phyloP scores from a whole-genome alignment of 2,888 invertebrate genomes.

The Torymus texanus region DNA sequence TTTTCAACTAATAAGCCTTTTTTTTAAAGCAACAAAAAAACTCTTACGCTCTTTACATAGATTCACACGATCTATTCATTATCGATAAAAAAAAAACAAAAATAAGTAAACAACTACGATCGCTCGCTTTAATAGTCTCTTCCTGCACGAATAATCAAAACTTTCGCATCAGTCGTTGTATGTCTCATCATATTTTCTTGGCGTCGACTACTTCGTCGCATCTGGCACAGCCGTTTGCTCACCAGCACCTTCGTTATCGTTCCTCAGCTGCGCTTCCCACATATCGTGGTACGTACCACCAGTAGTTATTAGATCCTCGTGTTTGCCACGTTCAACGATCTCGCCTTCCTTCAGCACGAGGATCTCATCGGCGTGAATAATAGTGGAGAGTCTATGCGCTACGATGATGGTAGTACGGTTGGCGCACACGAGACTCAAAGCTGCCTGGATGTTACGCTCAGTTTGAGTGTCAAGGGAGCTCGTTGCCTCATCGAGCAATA shows the following conservation, averaged over 20 bases:
- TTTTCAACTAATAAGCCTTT: too few species aligned
- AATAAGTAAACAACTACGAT: too few species aligned
- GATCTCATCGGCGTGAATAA: slow-evolving; percentile 96
- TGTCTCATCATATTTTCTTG: too few species aligned
- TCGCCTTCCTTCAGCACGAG: slow-evolving; percentile 93
- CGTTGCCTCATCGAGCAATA: slow-evolving; percentile 95
- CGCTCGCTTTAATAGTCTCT: too few species aligned
- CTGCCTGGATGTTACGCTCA: slow-evolving; percentile 83
- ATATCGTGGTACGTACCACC: slow-evolving; percentile 90
- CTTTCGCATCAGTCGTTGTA: too few species aligned
- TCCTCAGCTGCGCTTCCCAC: slow-evolving; percentile 93
- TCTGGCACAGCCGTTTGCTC: background rate
- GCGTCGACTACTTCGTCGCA: too few species aligned
- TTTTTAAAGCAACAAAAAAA: too few species aligned
- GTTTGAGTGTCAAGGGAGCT: slow-evolving; percentile 97
- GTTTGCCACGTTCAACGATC: slow-evolving; percentile 93
- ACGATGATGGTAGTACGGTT: slow-evolving; percentile 95
- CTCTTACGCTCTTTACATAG: too few species aligned
- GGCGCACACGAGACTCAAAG: slow-evolving; percentile 85
- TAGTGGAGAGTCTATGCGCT: slow-evolving; percentile 95
- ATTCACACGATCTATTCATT: too few species aligned
- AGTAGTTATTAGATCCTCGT: slow-evolving; percentile 72
- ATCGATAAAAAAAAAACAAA: too few species aligned
- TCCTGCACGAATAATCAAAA: too few species aligned
- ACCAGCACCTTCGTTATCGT: slow-evolving; percentile 70